These are phyloP conservation scores for Prunella strophiata DNA, from an alignment of 2,797 vertebrate genomes.

Conservation along the genomic window DNA sequence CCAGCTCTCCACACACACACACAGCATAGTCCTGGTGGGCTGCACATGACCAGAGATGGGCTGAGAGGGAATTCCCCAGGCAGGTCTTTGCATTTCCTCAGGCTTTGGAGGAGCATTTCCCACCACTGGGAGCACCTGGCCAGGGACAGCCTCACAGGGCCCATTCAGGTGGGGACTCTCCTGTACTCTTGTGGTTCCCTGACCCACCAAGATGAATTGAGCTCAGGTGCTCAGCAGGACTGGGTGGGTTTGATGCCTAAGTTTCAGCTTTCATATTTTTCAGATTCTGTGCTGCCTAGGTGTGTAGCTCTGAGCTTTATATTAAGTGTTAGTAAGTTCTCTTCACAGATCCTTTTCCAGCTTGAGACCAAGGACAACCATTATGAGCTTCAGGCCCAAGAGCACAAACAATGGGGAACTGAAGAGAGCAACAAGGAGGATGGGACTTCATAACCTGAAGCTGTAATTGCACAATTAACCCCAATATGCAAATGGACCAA, in stretches of 20 bases:
- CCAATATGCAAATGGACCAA: background rate
- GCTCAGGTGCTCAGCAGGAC: background rate
- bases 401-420: background rate
- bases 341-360: background rate
- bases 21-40: background rate
- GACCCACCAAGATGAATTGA: background rate
- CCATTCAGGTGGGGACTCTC: background rate
- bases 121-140: fast-evolving
- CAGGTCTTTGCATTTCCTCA: background rate
- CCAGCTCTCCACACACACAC: background rate
- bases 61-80: background rate
- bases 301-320: background rate
- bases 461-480: background rate
- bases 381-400: background rate
- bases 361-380: background rate
- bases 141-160: fast-evolving
- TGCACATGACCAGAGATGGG: background rate
- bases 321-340: background rate
- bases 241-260: background rate
- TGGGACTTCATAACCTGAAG: background rate
- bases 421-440: background rate
- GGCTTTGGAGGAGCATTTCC: background rate
- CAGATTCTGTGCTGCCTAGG: background rate
- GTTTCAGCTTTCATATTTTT: background rate
- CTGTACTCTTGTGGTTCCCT: background rate